Percentiles rank a stretch among this genome's conserved stretches.
These are phyloP conservation scores for Agrypnus murinus DNA, from an alignment of 2,888 invertebrate species.

Conservation along the genomic window DNA sequence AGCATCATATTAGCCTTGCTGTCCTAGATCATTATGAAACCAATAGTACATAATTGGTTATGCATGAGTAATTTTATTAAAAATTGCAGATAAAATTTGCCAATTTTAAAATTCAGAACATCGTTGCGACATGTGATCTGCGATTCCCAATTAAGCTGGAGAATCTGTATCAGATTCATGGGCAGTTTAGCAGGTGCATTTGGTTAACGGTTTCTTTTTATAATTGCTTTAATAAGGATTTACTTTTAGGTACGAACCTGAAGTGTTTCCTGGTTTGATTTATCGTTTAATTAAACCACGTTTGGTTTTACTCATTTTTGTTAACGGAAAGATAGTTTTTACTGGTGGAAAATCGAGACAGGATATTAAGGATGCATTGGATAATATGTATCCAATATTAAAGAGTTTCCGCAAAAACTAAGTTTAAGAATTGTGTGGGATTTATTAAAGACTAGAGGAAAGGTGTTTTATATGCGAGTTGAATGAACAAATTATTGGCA, in stretches of 20 bases:
- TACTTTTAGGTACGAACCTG: constrained; percentile 91
- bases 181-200: constrained; percentile 75
- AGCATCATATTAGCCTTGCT: too few relatives aligned
- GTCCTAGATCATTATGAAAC: too few relatives aligned
- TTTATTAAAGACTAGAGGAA: too few relatives aligned
- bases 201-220: not conserved
- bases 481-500: too few relatives aligned
- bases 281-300: constrained; percentile 98
- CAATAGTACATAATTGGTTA: too few relatives aligned
- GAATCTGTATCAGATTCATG: constrained; percentile 83
- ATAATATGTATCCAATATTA: constrained; percentile 95
- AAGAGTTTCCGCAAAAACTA: constrained; percentile 93
- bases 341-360: constrained; percentile 95
- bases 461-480: too few relatives aligned
- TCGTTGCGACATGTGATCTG: constrained; percentile 84
- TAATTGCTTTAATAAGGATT: not conserved
- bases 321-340: constrained; percentile 98
- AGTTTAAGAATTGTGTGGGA: too few relatives aligned
- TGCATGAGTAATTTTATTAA: too few relatives aligned
- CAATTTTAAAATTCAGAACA: constrained; percentile 87
- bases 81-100: constrained; percentile 86
- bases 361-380: constrained; percentile 94
- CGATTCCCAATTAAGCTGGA: constrained; percentile 84
- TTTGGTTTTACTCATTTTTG: constrained; percentile 97
- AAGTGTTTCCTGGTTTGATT: constrained; percentile 98